These are phyloP conservation scores for Manis pentadactyla DNA, from an alignment of 2,797 vertebrate species.

Conservation along the genomic window DNA sequence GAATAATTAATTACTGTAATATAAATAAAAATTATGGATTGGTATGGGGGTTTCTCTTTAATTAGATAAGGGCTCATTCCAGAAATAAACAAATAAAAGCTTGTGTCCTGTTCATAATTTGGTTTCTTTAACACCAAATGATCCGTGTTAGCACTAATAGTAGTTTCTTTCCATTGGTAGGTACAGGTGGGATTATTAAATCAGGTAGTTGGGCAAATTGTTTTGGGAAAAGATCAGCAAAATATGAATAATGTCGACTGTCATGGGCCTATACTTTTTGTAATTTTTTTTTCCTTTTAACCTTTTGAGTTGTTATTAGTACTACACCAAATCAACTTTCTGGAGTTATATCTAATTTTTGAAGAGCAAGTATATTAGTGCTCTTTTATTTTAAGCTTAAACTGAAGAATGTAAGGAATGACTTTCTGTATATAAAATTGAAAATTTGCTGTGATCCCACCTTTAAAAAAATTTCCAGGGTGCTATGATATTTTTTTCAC, in stretches of 20 bases:
- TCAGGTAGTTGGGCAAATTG: conserved; percentile 35
- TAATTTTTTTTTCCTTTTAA: conserved; percentile 35
- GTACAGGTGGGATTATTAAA: neutral
- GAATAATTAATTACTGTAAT: neutral
- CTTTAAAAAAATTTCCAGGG: neutral
- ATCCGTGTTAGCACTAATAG: neutral
- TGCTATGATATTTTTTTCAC: neutral
- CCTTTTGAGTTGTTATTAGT: conserved; percentile 51
- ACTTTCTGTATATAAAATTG: neutral
- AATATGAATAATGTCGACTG: neutral
- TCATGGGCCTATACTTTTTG: neutral
- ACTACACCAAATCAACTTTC: conserved; percentile 62
- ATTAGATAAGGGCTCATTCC: neutral
- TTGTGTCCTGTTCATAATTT: neutral
- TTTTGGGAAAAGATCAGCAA: conserved; percentile 51
- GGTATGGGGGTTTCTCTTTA: neutral
- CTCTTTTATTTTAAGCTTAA: conserved; percentile 70
- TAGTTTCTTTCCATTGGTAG: neutral
- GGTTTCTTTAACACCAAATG: neutral
- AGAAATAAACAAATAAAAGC: conserved; percentile 43
- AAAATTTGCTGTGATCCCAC: neutral
- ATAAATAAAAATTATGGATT: conserved; percentile 14
- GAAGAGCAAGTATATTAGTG: conserved; percentile 61
- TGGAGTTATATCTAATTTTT: conserved; percentile 67
- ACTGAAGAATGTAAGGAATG: neutral